Conservation (phyloP, 2,888 invertebrate species). For the Drosophila paracracens region DNA sequence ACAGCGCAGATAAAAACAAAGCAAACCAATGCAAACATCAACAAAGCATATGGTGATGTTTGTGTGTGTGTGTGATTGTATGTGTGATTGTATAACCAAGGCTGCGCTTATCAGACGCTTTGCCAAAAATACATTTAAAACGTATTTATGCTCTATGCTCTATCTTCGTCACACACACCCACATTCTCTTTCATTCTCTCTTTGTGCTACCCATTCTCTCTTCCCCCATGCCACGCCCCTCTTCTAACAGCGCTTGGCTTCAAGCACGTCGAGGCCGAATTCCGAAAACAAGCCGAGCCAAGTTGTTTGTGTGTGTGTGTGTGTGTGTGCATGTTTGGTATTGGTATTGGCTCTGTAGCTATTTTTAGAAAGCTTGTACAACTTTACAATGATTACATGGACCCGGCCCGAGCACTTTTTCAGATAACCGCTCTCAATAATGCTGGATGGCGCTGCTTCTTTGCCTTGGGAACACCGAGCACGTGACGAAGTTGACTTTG, state of each 20-base stretch:
- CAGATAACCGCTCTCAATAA: conserved; percentile 51
- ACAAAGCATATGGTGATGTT: background rate
- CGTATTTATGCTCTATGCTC: conserved; percentile 56
- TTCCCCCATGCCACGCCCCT: background rate
- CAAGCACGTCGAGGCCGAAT: conserved; percentile 38
- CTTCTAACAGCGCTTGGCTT: conserved; percentile 21
- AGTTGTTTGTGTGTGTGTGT: conserved; percentile 9
- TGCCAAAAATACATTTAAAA: conserved; percentile 71
- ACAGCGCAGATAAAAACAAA: conserved; percentile 5
- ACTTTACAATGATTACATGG: conserved; percentile 68
- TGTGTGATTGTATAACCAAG: conserved; percentile 71
- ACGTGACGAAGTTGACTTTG: conserved; percentile 54
- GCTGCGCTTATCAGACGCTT: conserved; percentile 69
- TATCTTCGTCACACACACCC: conserved; percentile 2
- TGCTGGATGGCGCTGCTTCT: conserved; percentile 7
- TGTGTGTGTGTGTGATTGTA: conserved; percentile 26
- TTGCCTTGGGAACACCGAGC: conserved; percentile 35
- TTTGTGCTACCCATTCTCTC: background rate
- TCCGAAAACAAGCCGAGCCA: conserved; percentile 31
- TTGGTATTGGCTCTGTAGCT: conserved; percentile 32
- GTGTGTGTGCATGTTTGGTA: conserved; percentile 7
- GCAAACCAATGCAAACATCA: conserved; percentile 9
- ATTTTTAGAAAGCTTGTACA: conserved; percentile 68
- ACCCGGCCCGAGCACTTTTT: conserved; percentile 58
- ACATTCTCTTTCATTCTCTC: conserved; percentile 1